Evolutionary conservation across 2,888 invertebrate species (phyloP).

Genomic region (Phaedon cochleariae): DNA sequence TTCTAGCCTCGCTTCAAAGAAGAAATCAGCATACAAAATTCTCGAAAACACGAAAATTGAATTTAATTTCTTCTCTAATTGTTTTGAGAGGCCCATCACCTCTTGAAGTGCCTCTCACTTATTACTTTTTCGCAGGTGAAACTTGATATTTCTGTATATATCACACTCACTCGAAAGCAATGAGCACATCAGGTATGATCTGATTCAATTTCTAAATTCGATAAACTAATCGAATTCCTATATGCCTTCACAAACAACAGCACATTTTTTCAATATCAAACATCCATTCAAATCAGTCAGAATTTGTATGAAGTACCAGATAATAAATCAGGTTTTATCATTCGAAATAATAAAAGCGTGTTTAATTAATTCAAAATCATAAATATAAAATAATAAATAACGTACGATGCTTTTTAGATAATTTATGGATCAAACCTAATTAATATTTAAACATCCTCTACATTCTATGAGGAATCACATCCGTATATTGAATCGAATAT

Average conservation of each 20-base stretch:
- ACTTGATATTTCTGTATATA: too few relatives aligned
- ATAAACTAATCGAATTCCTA: neutral
- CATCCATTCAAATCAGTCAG: constrained; percentile 13
- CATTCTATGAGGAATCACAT: neutral
- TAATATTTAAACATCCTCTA: neutral
- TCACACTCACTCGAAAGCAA: too few relatives aligned
- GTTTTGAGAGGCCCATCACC: too few relatives aligned
- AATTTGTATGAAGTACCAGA: constrained; percentile 8
- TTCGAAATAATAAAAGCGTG: constrained; percentile 1
- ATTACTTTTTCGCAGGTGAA: too few relatives aligned
- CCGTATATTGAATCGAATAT: neutral
- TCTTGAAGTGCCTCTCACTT: too few relatives aligned
- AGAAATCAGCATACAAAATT: too few relatives aligned
- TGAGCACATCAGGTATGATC: too few relatives aligned
- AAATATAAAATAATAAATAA: neutral
- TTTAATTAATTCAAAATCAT: neutral
- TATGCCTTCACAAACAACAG: too few relatives aligned
- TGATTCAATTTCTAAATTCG: too few relatives aligned
- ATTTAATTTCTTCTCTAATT: too few relatives aligned
- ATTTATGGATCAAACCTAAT: neutral
- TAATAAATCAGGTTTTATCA: constrained; percentile 15
- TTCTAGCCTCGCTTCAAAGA: too few relatives aligned
- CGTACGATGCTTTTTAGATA: neutral
- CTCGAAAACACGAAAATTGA: too few relatives aligned
- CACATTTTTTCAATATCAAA: neutral